A percentile compares a stretch with the other conserved stretches of the same genome.
phyloP scores from a whole-genome alignment of 2,888 invertebrate genomes.

The Cinara cedri region DNA sequence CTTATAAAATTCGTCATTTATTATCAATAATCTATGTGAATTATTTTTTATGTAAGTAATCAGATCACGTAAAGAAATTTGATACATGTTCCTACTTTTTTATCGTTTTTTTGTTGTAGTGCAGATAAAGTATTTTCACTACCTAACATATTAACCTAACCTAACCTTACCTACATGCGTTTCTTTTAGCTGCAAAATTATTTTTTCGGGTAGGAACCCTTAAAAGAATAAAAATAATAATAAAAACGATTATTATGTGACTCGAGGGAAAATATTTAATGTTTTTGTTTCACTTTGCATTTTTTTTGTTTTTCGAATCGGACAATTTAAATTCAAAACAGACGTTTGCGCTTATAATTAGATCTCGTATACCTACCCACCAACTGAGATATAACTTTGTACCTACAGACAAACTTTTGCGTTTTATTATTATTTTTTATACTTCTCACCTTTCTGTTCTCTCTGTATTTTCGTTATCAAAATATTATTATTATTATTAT shows the following conservation, averaged over 20 bases:
- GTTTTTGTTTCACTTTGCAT: constrained; percentile 37
- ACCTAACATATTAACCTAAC: too few relatives aligned
- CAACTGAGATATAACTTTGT: constrained; percentile 31
- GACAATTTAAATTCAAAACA: constrained; percentile 48
- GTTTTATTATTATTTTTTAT: not conserved
- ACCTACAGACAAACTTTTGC: constrained; percentile 27
- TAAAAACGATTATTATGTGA: constrained; percentile 16
- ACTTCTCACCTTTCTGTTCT: constrained; percentile 12
- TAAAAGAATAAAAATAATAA: too few relatives aligned
- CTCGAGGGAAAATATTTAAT: constrained; percentile 17
- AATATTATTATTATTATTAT: not conserved
- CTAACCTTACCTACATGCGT: too few relatives aligned
- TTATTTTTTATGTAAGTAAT: too few relatives aligned
- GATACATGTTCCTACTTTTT: too few relatives aligned
- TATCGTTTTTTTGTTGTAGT: too few relatives aligned
- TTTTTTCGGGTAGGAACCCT: too few relatives aligned
- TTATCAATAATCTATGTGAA: too few relatives aligned
- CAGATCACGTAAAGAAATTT: too few relatives aligned
- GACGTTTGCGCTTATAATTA: constrained; percentile 43
- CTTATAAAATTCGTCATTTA: too few relatives aligned
- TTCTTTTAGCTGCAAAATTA: too few relatives aligned
- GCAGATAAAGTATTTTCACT: too few relatives aligned
- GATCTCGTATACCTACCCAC: constrained; percentile 29
- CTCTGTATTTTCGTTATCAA: constrained; percentile 9
- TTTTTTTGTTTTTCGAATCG: constrained; percentile 19